Conservation (phyloP, 2,888 invertebrate genomes). For the Apodemia duryi region DNA sequence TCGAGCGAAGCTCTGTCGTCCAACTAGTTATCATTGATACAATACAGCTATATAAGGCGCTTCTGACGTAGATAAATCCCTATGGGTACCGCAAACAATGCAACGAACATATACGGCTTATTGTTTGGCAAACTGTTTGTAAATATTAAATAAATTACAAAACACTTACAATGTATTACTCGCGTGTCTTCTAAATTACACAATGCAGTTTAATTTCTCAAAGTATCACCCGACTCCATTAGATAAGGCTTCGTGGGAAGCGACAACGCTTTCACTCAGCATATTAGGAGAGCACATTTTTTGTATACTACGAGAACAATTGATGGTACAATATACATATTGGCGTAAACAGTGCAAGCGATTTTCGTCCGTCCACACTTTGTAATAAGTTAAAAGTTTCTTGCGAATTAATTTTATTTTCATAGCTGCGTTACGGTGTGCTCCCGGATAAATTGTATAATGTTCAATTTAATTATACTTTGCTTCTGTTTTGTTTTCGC, state of each 20-base stretch:
- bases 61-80: not conserved
- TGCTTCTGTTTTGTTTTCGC: slow-evolving; percentile 32
- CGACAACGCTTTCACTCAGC: slow-evolving; percentile 41
- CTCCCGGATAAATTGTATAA: slow-evolving; percentile 33
- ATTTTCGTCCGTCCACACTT: slow-evolving; percentile 9
- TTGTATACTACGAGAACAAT: slow-evolving; percentile 40
- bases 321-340: slow-evolving; percentile 24
- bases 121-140: not conserved
- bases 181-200: slow-evolving; percentile 26
- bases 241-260: slow-evolving; percentile 54
- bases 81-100: not conserved
- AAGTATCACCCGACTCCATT: slow-evolving; percentile 39
- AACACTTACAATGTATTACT: slow-evolving; percentile 8
- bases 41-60: not conserved
- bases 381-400: slow-evolving; percentile 17
- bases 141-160: slow-evolving; percentile 8
- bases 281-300: slow-evolving; percentile 42
- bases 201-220: slow-evolving; percentile 32
- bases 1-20: no score
- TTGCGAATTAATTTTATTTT: slow-evolving; percentile 11
- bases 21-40: no score
- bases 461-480: slow-evolving; percentile 28
- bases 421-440: slow-evolving; percentile 9
- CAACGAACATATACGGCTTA: not conserved
- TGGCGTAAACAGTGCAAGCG: slow-evolving; percentile 15